Percentiles rank a stretch among this genome's conserved stretches.
Evolutionary conservation across 1,140 invertebrate species (phyloP).

Genomic region (Drosophila dunni): DNA sequence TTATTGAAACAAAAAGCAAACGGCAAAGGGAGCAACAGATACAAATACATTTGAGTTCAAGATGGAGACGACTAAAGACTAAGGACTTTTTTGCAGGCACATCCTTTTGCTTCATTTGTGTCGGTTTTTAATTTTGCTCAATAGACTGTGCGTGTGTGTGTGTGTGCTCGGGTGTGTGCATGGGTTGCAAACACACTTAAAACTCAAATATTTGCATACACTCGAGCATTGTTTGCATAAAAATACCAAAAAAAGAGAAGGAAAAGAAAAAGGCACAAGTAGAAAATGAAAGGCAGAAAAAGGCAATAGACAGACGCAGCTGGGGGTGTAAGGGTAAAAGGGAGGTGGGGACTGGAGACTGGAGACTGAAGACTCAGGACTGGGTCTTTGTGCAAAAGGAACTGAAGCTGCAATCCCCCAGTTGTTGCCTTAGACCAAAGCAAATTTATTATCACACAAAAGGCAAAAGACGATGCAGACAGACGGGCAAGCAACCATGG

Average conservation of each 20-base stretch:
- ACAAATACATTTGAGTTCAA: background rate
- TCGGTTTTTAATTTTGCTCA: slow-evolving; percentile 75
- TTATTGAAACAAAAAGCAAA: slow-evolving; percentile 73
- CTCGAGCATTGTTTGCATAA: slow-evolving; percentile 82
- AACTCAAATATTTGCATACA: slow-evolving; percentile 83
- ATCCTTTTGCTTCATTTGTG: slow-evolving; percentile 73
- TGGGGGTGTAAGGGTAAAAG: slow-evolving; percentile 1
- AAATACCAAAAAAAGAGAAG: slow-evolving; percentile 70
- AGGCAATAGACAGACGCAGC: slow-evolving; percentile 32
- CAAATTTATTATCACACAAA: slow-evolving; percentile 83
- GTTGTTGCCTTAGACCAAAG: slow-evolving; percentile 75
- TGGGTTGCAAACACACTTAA: slow-evolving; percentile 75
- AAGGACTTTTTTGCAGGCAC: slow-evolving; percentile 25
- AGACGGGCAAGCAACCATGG: slow-evolving; percentile 16
- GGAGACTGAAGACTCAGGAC: background rate
- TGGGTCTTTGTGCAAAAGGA: slow-evolving; percentile 30
- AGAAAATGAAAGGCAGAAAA: slow-evolving; percentile 69
- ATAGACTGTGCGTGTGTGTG: slow-evolving; percentile 34
- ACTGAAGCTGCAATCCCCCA: slow-evolving; percentile 63
- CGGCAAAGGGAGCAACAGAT: slow-evolving; percentile 3
- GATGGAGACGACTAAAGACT: slow-evolving; percentile 21
- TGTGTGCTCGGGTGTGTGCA: slow-evolving; percentile 36
- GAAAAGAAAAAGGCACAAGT: slow-evolving; percentile 36
- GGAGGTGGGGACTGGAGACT: background rate
- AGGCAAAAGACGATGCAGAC: slow-evolving; percentile 60